These are phyloP conservation scores for Griposia aprilina DNA, from an alignment of 2,888 invertebrate species.

Conservation along the genomic window DNA sequence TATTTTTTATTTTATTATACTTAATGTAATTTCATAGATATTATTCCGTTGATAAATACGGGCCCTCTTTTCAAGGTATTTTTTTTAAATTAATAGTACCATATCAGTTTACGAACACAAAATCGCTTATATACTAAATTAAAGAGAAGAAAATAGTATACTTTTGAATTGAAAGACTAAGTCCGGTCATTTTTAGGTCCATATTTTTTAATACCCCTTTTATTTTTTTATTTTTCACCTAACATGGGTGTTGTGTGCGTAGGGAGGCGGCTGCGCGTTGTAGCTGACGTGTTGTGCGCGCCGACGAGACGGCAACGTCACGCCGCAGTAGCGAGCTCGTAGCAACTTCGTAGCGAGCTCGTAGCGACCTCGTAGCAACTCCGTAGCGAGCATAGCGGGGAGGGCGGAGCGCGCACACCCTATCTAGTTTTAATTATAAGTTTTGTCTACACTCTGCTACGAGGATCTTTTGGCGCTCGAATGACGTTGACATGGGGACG, in stretches of 20 bases:
- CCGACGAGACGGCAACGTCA: conserved; percentile 66
- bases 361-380: conserved; percentile 32
- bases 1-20: background rate
- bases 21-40: background rate
- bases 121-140: background rate
- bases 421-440: conserved; percentile 38
- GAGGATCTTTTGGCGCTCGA: conserved; percentile 1
- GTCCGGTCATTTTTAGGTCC: conserved; percentile 39
- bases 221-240: conserved; percentile 67
- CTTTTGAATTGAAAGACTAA: background rate
- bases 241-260: conserved; percentile 77
- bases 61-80: background rate
- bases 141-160: background rate
- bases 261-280: conserved; percentile 88
- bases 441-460: conserved; percentile 26
- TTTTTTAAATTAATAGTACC: too few relatives aligned
- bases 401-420: conserved; percentile 58
- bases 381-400: conserved; percentile 41
- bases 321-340: conserved; percentile 54
- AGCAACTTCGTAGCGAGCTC: conserved; percentile 41
- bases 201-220: conserved; percentile 38
- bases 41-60: background rate
- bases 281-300: conserved; percentile 89
- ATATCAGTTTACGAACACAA: background rate
- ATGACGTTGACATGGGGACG: background rate